A percentile compares a stretch with the other conserved stretches of the same genome.
Evolutionary conservation across 2,113 vertebrate genomes (phyloP).

Genomic region (Eulemur macaco): DNA sequence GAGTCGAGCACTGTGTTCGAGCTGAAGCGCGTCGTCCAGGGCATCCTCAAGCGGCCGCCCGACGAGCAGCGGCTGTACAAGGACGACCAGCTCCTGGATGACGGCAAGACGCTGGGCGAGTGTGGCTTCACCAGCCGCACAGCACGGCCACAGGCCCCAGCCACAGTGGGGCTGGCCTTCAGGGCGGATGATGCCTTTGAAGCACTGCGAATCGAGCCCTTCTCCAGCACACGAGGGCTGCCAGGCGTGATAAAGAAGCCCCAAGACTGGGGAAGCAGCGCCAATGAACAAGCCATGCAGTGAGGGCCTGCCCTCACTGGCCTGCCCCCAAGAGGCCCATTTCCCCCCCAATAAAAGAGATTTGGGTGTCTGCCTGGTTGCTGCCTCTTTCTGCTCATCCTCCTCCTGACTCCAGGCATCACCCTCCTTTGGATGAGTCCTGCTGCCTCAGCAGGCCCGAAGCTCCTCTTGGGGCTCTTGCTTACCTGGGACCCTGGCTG

Average conservation of each 20-base stretch:
- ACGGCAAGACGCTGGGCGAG: constrained; percentile 92
- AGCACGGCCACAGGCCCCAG: constrained; percentile 92
- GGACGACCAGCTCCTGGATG: constrained; percentile 93
- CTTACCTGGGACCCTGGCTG: not conserved
- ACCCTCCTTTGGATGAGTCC: not conserved
- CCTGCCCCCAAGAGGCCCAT: not conserved
- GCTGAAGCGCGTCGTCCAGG: constrained; percentile 93
- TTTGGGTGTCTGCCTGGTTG: constrained; percentile 62
- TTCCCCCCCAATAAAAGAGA: constrained; percentile 65
- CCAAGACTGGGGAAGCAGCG: constrained; percentile 92
- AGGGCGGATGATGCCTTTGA: constrained; percentile 91
- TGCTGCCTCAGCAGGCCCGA: no score
- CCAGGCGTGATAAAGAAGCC: constrained; percentile 94
- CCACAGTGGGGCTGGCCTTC: constrained; percentile 92
- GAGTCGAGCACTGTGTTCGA: constrained; percentile 94
- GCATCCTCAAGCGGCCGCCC: constrained; percentile 92
- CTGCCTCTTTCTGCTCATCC: constrained; percentile 34
- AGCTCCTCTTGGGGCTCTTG: not conserved
- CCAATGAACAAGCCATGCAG: constrained; percentile 93
- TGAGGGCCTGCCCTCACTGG: constrained; percentile 75
- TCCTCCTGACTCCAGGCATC: not conserved
- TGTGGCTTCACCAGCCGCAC: constrained; percentile 94
- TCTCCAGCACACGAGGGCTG: constrained; percentile 93
- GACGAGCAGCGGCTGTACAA: constrained; percentile 94
- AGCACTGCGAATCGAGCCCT: constrained; percentile 90